Evolutionary conservation across 2,113 vertebrate genomes (phyloP), one percentile per base, ranked within the genome.

Genomic region (Salvelinus sp.): DNA sequence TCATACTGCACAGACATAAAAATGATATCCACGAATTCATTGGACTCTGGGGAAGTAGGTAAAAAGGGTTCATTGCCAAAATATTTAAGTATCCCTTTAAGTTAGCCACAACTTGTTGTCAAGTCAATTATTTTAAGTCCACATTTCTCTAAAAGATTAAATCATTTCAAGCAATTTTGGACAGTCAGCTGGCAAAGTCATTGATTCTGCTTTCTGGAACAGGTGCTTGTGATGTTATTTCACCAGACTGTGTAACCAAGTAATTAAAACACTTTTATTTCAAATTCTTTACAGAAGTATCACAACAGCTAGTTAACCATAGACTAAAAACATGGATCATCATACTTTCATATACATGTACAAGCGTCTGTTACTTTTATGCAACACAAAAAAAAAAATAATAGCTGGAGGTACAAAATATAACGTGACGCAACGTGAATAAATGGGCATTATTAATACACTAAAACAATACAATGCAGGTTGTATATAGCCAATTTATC

Each of bases 231-330:
- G 9, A 44, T 0, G 38, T 44, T 0, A 44, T 2, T 2, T 44
- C 38, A 44, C 38, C 38, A 10, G 38, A 44, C 38, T 12, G n/a
- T 62, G 7, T 23, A 62, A 87, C 63, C 74, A 88, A 85, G 79
- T 91, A 84, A 79, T 88, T 91, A 89, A 91, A 92, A 92, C 90
- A 90, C 87, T 89, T 75, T 92, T 92, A 91, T 91, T 92, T 92
- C 85, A 90, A 91, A 91, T 88, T 89, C 82, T 91, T 92, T 91
- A 90, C 90, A 92, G 87, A 90, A 89, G 88, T 91, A 90, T 92
- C 85, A 91, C 90, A 92, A 91, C 90, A 91, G 90, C 91, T 91
- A 91, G 84, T 90, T 90, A 89, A 80, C 89, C 78, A 65, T 85
- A 89, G 82, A 90, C 91, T 91, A 92, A 87, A 90, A 90, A 88